phyloP scores from a whole-genome alignment of 2,888 invertebrate species.

The Abrostola tripartita region DNA sequence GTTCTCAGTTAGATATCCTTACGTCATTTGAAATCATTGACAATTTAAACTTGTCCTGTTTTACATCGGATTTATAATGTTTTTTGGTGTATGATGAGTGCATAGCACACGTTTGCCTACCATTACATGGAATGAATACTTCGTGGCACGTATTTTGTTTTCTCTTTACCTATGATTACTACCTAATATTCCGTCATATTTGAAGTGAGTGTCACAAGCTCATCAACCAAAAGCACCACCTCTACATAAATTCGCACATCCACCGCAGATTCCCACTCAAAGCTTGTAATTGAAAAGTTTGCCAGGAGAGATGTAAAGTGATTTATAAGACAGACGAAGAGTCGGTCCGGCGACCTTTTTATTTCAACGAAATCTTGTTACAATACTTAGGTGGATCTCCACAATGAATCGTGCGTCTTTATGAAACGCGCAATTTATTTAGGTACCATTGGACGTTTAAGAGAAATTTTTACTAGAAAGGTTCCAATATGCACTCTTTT shows the following conservation, averaged over 20 bases:
- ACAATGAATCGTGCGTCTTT: constrained; percentile 31
- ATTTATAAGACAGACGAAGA: constrained; percentile 84
- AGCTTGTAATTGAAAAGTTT: constrained; percentile 87
- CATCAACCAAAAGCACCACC: constrained; percentile 49
- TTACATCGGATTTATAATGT: no score
- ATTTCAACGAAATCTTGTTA: constrained; percentile 64
- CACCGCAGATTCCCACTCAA: constrained; percentile 65
- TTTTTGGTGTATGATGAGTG: no score
- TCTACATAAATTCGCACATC: constrained; percentile 50
- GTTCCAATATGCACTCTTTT: no score
- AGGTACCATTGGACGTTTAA: not conserved
- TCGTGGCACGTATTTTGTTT: not conserved
- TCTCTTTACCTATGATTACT: not conserved
- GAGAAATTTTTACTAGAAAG: no score
- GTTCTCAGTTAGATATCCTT: no score
- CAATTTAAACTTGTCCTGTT: no score
- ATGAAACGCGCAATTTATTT: constrained; percentile 19
- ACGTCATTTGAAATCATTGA: no score
- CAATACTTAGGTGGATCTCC: constrained; percentile 31
- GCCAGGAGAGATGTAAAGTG: constrained; percentile 83
- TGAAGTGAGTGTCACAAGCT: not conserved
- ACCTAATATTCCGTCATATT: not conserved
- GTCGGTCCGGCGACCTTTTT: constrained; percentile 77
- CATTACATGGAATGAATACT: no score
- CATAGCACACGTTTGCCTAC: no score